Percentiles rank a stretch among this genome's conserved stretches.
These are phyloP conservation scores for Hippocampus kuda DNA, from an alignment of 2,797 vertebrate species.

Conservation along the genomic window DNA sequence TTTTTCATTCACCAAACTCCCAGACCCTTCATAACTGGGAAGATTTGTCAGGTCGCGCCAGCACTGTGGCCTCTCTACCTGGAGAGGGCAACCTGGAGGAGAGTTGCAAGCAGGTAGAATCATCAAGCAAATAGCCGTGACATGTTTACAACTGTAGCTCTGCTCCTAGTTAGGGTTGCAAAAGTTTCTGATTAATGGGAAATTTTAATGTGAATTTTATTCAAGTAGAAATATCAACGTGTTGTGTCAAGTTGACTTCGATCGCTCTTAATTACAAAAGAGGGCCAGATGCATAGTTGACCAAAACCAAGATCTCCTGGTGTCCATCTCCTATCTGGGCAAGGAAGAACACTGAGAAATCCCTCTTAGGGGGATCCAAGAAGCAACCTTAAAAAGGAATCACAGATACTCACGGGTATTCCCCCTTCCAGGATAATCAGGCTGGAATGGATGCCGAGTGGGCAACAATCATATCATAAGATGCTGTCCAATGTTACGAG, in stretches of 20 bases:
- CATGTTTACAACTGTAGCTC: not conserved
- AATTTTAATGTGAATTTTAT: not conserved
- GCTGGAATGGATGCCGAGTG: too few relatives aligned
- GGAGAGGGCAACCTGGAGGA: slow-evolving; percentile 87
- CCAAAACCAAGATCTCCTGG: too few relatives aligned
- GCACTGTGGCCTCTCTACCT: slow-evolving; percentile 75
- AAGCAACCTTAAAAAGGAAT: too few relatives aligned
- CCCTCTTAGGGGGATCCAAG: too few relatives aligned
- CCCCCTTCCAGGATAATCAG: too few relatives aligned
- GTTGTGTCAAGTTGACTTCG: not conserved
- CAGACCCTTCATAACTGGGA: slow-evolving; percentile 81
- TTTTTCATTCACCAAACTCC: slow-evolving; percentile 53
- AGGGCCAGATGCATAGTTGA: too few relatives aligned
- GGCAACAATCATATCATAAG: too few relatives aligned
- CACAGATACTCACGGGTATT: too few relatives aligned
- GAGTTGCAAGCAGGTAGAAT: slow-evolving; percentile 91
- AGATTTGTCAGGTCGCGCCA: slow-evolving; percentile 73
- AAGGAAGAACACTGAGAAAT: too few relatives aligned
- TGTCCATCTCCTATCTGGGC: too few relatives aligned
- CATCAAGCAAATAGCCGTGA: slow-evolving; percentile 15
- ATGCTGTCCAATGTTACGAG: too few relatives aligned
- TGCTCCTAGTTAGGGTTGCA: not conserved
- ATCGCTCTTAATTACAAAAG: too few relatives aligned
- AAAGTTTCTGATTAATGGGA: not conserved
- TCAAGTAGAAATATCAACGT: not conserved